Percentiles rank a stretch among this genome's conserved stretches.
Evolutionary conservation across 2,113 vertebrate species (phyloP).

Genomic region (Arvicanthis niloticus): DNA sequence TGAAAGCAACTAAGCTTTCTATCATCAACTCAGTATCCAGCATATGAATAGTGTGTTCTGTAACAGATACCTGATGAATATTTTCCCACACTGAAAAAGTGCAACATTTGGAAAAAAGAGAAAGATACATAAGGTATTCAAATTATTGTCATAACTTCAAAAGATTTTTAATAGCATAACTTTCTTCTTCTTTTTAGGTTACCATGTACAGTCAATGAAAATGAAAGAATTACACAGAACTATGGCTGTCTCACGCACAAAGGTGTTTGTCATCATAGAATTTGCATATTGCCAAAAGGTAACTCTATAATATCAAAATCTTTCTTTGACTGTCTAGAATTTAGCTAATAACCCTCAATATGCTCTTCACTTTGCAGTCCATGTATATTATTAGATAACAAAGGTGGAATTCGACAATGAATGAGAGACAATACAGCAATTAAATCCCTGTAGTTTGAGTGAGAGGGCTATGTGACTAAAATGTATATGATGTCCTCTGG

Average conservation of each 20-base stretch:
- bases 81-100: slow-evolving; percentile 20
- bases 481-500: slow-evolving; percentile 32
- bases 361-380: slow-evolving; percentile 45
- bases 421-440: slow-evolving; percentile 59
- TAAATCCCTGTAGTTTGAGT: slow-evolving; percentile 57
- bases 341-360: slow-evolving; percentile 45
- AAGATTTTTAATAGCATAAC: neutral
- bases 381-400: slow-evolving; percentile 54
- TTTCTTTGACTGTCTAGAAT: slow-evolving; percentile 49
- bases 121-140: slow-evolving; percentile 6
- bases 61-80: neutral
- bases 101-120: neutral
- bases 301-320: neutral
- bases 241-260: slow-evolving; percentile 5
- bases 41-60: neutral
- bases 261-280: slow-evolving; percentile 29
- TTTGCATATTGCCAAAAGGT: neutral
- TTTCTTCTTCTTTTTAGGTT: neutral
- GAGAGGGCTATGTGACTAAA: slow-evolving; percentile 63
- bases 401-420: slow-evolving; percentile 54
- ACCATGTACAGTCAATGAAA: neutral
- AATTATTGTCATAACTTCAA: slow-evolving; percentile 19
- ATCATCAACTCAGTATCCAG: neutral
- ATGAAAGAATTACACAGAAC: neutral
- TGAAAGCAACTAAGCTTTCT: neutral